These are phyloP conservation scores for Botrylloides violaceus DNA, from an alignment of 23 tunicate genomes.

Conservation along the genomic window DNA sequence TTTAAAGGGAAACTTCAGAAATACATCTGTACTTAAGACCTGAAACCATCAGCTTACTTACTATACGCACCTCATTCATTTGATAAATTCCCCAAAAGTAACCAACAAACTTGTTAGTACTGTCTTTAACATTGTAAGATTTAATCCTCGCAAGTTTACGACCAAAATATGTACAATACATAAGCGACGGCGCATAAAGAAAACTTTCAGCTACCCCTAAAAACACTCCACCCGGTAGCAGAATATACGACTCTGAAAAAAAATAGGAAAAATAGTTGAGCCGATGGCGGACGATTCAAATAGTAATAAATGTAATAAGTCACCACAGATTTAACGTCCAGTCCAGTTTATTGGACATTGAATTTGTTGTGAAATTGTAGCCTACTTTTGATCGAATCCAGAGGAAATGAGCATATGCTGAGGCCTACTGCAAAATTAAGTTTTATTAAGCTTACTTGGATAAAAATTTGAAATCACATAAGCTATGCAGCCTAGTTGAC, in stretches of 20 bases:
- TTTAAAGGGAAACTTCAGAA: too few relatives aligned
- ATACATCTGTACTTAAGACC: too few relatives aligned
- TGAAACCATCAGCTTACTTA: too few relatives aligned
- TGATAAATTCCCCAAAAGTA: conserved; percentile 4
- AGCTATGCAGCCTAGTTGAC: not conserved
- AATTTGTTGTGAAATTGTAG: too few relatives aligned
- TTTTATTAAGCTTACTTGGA: conserved; percentile 4
- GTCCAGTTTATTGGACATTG: too few relatives aligned
- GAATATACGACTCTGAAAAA: conserved; percentile 39
- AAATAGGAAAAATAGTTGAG: too few relatives aligned
- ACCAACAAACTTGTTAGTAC: not conserved
- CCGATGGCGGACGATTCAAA: too few relatives aligned
- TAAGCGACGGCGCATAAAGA: not conserved
- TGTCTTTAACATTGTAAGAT: not conserved
- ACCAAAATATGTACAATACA: conserved; percentile 7
- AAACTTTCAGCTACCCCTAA: conserved; percentile 57
- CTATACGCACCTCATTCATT: conserved; percentile 18
- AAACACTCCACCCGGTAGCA: conserved; percentile 53
- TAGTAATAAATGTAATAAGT: too few relatives aligned
- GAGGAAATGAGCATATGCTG: too few relatives aligned
- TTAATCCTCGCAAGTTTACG: not conserved
- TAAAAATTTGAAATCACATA: conserved; percentile 11
- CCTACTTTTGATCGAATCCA: too few relatives aligned
- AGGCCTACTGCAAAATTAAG: too few relatives aligned
- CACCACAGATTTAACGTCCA: too few relatives aligned